Evolutionary conservation across 2,797 vertebrate species (phyloP).

Genomic region (Nyctalus aviator): DNA sequence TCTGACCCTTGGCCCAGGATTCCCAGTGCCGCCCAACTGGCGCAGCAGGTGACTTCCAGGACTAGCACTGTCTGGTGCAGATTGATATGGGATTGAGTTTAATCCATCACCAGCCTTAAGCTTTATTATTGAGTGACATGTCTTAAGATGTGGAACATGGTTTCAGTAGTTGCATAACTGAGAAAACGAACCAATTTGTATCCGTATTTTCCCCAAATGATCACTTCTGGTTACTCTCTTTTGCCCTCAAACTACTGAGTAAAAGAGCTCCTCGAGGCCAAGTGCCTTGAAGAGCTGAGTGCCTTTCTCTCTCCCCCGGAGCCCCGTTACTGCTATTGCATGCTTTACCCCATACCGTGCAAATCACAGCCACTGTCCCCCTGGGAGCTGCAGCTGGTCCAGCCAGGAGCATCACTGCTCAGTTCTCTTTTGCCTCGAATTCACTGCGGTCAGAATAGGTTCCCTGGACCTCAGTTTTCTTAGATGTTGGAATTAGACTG

Average conservation of each 20-base stretch:
- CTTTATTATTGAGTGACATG: not conserved
- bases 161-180: not conserved
- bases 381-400: not conserved
- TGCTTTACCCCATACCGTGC: not conserved
- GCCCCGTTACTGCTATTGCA: not conserved
- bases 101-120: not conserved
- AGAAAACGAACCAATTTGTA: not conserved
- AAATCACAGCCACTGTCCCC: not conserved
- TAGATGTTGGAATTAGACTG: not conserved
- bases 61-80: not conserved
- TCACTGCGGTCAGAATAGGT: not conserved
- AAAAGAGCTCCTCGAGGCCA: not conserved
- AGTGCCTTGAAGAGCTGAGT: not conserved
- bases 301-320: not conserved
- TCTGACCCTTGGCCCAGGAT: not conserved
- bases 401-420: fast-evolving
- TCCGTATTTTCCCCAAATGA: not conserved
- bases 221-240: not conserved
- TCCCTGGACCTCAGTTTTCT: not conserved
- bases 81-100: not conserved
- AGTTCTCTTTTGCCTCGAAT: not conserved
- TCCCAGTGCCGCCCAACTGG: not conserved
- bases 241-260: not conserved
- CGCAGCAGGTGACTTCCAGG: not conserved
- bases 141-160: not conserved